Evolutionary conservation across 2,888 invertebrate species (phyloP).

Genomic region (Pterobdella sp.): DNA sequence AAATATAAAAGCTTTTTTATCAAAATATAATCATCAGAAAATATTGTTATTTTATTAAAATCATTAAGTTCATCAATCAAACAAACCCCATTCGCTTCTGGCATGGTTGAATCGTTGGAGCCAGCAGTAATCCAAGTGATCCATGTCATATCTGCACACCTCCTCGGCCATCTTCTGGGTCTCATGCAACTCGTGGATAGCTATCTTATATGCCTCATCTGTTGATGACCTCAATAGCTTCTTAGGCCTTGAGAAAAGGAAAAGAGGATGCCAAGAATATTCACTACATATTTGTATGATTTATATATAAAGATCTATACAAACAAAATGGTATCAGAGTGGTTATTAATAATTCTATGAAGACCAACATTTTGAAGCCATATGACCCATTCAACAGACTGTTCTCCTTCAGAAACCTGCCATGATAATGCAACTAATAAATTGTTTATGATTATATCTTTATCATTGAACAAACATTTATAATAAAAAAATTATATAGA

Average conservation of each 20-base stretch:
- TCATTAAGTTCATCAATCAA: background rate
- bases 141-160: constrained; percentile 87
- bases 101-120: constrained; percentile 75
- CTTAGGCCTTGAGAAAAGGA: constrained; percentile 58
- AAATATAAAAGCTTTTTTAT: too few species aligned
- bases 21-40: too few species aligned
- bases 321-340: too few species aligned
- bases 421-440: background rate
- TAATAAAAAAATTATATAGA: background rate
- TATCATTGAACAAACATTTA: background rate
- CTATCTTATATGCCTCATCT: constrained; percentile 74
- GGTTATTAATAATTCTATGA: too few species aligned
- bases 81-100: constrained; percentile 57
- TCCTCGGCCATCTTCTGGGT: constrained; percentile 81
- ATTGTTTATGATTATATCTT: background rate
- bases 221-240: constrained; percentile 82
- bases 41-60: too few species aligned
- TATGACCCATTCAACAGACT: constrained; percentile 33
- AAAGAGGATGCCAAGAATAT: background rate
- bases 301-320: too few species aligned
- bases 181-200: constrained; percentile 75
- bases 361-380: constrained; percentile 37
- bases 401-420: constrained; percentile 32
- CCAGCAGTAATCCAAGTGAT: constrained; percentile 86
- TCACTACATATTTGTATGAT: background rate